Evolutionary conservation across 2,888 invertebrate species (phyloP).

Genomic region (Epirrita christyi): DNA sequence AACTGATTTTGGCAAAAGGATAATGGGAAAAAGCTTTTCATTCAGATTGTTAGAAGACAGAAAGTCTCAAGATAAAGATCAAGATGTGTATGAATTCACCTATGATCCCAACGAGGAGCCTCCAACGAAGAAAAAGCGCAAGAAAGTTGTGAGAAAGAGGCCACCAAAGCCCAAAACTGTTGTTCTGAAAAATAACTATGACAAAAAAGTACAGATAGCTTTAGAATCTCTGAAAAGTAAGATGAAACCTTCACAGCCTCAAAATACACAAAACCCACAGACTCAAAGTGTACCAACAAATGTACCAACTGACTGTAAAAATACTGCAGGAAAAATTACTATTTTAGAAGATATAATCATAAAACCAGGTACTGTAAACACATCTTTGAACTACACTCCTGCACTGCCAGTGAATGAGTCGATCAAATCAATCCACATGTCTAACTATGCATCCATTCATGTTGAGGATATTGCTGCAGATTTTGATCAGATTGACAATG

Average conservation of each 20-base stretch:
- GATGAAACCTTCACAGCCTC: constrained; percentile 41
- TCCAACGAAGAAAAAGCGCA: constrained; percentile 70
- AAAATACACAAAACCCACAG: not conserved
- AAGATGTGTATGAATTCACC: constrained; percentile 78
- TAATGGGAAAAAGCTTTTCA: constrained; percentile 51
- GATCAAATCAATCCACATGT: constrained; percentile 33
- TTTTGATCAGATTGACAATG: constrained; percentile 56
- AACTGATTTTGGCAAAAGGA: constrained; percentile 36
- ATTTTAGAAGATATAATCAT: constrained; percentile 18
- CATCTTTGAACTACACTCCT: constrained; percentile 16
- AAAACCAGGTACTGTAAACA: constrained; percentile 15
- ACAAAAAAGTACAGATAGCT: constrained; percentile 68
- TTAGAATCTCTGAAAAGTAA: constrained; percentile 60
- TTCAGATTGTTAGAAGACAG: constrained; percentile 62
- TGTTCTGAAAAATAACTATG: constrained; percentile 63
- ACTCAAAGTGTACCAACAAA: constrained; percentile 2
- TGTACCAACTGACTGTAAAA: not conserved
- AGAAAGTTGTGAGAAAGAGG: constrained; percentile 55
- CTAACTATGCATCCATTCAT: constrained; percentile 60
- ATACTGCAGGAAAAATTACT: constrained; percentile 14
- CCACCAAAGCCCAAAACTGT: constrained; percentile 58
- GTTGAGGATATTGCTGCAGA: constrained; percentile 74
- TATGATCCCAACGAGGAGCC: constrained; percentile 78
- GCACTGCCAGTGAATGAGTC: constrained; percentile 27
- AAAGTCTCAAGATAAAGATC: constrained; percentile 51